phyloP scores from a whole-genome alignment of 2,888 invertebrate species.

The Chaetoderma sp. region DNA sequence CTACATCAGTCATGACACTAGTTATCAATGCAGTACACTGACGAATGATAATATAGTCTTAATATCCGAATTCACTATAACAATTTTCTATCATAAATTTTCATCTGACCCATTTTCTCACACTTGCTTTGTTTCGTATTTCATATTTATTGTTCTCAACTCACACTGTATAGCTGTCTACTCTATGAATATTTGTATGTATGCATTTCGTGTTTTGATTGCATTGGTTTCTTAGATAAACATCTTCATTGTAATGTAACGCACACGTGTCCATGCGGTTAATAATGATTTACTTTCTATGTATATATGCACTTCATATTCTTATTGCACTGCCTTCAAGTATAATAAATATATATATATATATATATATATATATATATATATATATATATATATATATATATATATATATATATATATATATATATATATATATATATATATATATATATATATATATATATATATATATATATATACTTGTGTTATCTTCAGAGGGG shows the following conservation, averaged over 20 bases:
- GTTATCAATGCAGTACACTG: too few relatives aligned
- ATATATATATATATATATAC: too few relatives aligned
- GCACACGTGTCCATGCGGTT: neutral
- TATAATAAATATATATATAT: neutral
- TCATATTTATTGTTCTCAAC: too few relatives aligned
- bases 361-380: neutral
- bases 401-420: neutral
- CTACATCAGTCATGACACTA: too few relatives aligned
- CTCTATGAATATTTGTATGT: too few relatives aligned
- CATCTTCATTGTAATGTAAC: neutral
- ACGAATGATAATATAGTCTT: too few relatives aligned
- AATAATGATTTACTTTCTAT: neutral
- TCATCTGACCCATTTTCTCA: too few relatives aligned
- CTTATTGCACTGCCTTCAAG: neutral
- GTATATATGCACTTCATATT: neutral
- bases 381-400: slow-evolving; percentile 1
- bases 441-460: neutral
- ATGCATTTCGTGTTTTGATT: neutral
- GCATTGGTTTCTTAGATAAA: neutral
- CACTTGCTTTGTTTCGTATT: too few relatives aligned
- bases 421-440: neutral
- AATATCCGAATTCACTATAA: too few relatives aligned
- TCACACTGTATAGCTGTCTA: too few relatives aligned
- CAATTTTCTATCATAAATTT: too few relatives aligned
- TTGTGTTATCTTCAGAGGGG: too few relatives aligned